Base-by-base conservation (phyloP, 1,140 invertebrate species). In the Notospermus geniculatus region DNA sequence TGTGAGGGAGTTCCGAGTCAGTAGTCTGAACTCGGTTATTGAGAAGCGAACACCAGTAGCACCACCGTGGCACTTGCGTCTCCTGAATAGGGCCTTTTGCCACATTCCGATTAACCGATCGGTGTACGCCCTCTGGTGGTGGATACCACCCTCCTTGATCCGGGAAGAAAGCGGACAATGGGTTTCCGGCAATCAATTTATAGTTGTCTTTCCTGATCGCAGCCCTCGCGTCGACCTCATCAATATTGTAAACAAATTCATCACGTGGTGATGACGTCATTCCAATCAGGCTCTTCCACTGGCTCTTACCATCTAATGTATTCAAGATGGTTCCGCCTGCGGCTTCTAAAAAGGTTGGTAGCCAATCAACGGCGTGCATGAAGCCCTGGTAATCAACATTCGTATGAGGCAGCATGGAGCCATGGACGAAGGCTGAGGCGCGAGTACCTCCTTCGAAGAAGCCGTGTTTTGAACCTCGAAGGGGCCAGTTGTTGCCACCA, bases 381-480 rank as follows among this genome's bases (percentile, higher is more conserved):
- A 80, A 60, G 30, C 68, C 71, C 25, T 52, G 28, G 23, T 63
- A 63, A 2, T 68, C 55, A 0, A 25, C 45, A 5, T 71, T 69
- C 54, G 59, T 65, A 0, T 68, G 66, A 28, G 64, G 53, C 15
- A 81, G 36, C 9, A 73, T 59, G 4, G 66, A 57, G 45, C 74
- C 69, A 53, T 79, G 71, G 0, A 83, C 71, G 68, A 83, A 80
- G 13, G 77, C 79, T 1, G 74, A 69, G 15, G 71, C 80, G 50
- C 72, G 66, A 25, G 78, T 79, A 4, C 83, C 84, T 28, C 84
- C 84, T 67, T 85, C 84, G 81, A 82, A 85, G 29, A 85, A 59
- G 2, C 81, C 80, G 22, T 69, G 72, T 65, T 85, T 85, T 66
- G 76, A 77, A 23, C 84, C 84, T 45, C 83, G 50, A 0, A 84